Percentiles rank a stretch among this genome's conserved stretches.
phyloP scores from a whole-genome alignment of 1,140 invertebrate genomes.

The Elysia chlorotica region DNA sequence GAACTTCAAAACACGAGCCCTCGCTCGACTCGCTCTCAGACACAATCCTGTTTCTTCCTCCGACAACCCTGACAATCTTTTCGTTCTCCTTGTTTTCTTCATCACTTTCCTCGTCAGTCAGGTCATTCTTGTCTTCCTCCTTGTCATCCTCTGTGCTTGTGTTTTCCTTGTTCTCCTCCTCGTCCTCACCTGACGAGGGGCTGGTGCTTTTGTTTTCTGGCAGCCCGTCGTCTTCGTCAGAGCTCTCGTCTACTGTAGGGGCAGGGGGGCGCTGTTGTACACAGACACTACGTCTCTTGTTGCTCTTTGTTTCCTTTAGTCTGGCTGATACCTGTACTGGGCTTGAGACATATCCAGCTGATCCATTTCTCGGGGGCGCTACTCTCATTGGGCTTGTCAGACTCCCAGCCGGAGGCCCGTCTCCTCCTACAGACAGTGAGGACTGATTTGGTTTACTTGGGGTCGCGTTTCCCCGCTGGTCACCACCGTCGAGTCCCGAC shows the following conservation, averaged over 20 bases:
- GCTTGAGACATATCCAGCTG: no score
- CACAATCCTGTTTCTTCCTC: neutral
- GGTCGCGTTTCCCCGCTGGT: neutral
- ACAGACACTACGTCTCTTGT: neutral
- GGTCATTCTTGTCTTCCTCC: neutral
- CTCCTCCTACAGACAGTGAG: neutral
- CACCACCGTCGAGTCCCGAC: neutral
- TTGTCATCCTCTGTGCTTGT: no score
- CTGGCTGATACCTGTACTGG: neutral
- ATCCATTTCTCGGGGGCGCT: no score
- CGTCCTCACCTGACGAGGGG: no score
- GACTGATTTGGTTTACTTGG: neutral
- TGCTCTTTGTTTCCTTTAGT: neutral
- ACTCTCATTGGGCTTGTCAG: neutral
- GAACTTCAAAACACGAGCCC: neutral
- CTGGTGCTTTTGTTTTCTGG: neutral
- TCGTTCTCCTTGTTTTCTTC: slow-evolving; percentile 5
- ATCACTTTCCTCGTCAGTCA: neutral
- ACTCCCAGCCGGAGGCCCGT: neutral
- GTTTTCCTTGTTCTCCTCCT: neutral
- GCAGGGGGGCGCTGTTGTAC: no score
- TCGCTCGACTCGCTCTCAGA: neutral
- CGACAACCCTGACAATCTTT: neutral
- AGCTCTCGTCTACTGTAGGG: neutral
- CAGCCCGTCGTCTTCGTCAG: neutral